phyloP scores from a whole-genome alignment of 2,888 invertebrate species.

The Drosophila trichaetosa region DNA sequence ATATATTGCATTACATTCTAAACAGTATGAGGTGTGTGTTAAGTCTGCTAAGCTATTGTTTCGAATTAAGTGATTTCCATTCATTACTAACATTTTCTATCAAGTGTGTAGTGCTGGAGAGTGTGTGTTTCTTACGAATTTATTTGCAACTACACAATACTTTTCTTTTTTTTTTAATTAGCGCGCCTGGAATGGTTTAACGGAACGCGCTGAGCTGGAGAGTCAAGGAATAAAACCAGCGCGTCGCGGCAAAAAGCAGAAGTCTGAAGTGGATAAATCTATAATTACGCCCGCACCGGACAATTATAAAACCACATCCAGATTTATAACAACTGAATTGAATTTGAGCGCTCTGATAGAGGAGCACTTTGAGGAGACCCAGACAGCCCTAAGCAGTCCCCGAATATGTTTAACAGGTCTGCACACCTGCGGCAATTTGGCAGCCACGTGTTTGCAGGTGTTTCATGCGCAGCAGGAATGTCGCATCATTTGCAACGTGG shows the following conservation, averaged over 20 bases:
- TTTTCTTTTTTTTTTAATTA: slow-evolving; percentile 62
- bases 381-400: slow-evolving; percentile 60
- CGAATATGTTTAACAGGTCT: slow-evolving; percentile 89
- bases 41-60: not conserved
- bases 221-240: slow-evolving; percentile 83
- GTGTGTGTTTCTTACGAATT: not conserved
- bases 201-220: slow-evolving; percentile 86
- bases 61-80: no score
- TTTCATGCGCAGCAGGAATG: slow-evolving; percentile 87
- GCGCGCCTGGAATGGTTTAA: slow-evolving; percentile 88
- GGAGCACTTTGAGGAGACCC: slow-evolving; percentile 85
- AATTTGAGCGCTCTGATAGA: slow-evolving; percentile 86
- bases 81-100: not conserved
- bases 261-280: slow-evolving; percentile 22
- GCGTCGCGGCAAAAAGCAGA: slow-evolving; percentile 71
- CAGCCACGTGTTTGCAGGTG: slow-evolving; percentile 89
- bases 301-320: slow-evolving; percentile 87
- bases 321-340: slow-evolving; percentile 87
- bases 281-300: slow-evolving; percentile 12
- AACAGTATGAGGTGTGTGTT: not conserved
- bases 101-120: not conserved
- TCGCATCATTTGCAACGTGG: slow-evolving; percentile 90
- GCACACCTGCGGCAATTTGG: slow-evolving; percentile 95
- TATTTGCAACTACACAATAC: slow-evolving; percentile 10
- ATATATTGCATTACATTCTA: not conserved